phyloP scores from a whole-genome alignment of 2,888 invertebrate species.

The Branchipolynoe longqiensis region DNA sequence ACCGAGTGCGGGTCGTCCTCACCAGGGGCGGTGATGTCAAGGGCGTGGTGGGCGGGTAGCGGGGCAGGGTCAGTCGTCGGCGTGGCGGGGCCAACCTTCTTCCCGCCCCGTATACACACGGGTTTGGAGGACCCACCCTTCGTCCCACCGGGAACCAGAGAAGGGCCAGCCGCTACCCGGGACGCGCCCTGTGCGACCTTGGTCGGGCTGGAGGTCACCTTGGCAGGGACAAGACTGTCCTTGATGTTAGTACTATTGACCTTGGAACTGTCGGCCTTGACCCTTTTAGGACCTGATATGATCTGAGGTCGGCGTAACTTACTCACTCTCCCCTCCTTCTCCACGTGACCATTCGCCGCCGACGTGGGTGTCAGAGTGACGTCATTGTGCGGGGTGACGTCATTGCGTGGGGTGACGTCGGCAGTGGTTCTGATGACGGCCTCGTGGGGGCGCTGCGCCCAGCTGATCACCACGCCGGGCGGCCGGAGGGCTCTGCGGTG shows the following conservation, averaged over 20 bases:
- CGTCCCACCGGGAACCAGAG: too few relatives aligned
- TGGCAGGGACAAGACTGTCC: neutral
- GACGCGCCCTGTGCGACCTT: neutral
- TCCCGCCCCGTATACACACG: neutral
- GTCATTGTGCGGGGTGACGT: neutral
- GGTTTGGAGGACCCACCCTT: neutral
- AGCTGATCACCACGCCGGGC: neutral
- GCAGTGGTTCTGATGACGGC: slow-evolving; percentile 5
- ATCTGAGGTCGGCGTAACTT: slow-evolving; percentile 4
- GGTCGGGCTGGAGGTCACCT: neutral
- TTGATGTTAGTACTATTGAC: neutral
- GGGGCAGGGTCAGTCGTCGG: slow-evolving; percentile 1
- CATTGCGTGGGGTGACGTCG: neutral
- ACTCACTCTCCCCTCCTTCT: neutral
- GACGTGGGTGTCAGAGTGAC: neutral
- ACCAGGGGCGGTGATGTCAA: neutral
- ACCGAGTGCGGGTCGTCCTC: neutral
- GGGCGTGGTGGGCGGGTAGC: neutral
- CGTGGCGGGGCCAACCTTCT: neutral
- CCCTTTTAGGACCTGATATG: neutral
- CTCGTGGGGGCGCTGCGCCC: neutral
- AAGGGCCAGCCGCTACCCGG: too few relatives aligned
- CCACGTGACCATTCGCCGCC: neutral
- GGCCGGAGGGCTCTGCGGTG: neutral
- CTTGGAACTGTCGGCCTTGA: slow-evolving; percentile 7